Base-by-base conservation (phyloP, 1,140 invertebrate genomes). In the Meloidogyne hapla region DNA sequence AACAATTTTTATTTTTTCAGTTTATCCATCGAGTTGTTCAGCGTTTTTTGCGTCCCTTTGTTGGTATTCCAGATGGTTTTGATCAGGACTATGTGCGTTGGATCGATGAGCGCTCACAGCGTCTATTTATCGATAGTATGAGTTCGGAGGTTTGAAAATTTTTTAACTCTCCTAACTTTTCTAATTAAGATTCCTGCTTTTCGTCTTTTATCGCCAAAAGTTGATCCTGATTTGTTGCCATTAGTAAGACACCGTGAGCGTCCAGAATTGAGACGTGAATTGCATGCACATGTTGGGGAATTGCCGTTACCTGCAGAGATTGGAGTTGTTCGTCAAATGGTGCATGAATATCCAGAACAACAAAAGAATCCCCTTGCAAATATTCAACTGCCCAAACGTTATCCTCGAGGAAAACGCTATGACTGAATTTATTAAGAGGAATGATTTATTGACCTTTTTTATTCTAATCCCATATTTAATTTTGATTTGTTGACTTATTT, bases 91-190 rank as follows among this genome's bases (percentile, higher is more conserved):
- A 87, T 69, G 67, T 64, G 15, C 83, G 81, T 21, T 85, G 84
- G 84, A 64, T 85, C 2, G 75, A 87, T 26, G 75, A 81, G 18
- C 78, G 84, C 25, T 82, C 83, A 0, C 70, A 79, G 42, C 81
- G 84, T 18, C 75, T 85, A 61, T 85, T 85, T 42, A 65, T 87
- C 9, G 80, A 87, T 21, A 84, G 87, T 69, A 48, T 77, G 15
- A 64, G 56, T 61, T 62, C 63, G 40, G 69, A 73, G 4, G 84
- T 85, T n/a, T 23, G 10, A 61, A 23, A 56, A 18, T 25, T n/a
- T 12, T n/a, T 71, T 3, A 28, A 1, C 15, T 18, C 13, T 23
- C 15, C 1, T 5, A 21, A 12, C n/a, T 21, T 38, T 66, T 48
- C 21, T 9, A 12, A 71, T 80, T 75, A 33, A 85, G 81, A 81